Percentiles rank a stretch among this genome's conserved stretches.
Conservation (phyloP, 2,888 invertebrate genomes). For the Spicauda simplicius region DNA sequence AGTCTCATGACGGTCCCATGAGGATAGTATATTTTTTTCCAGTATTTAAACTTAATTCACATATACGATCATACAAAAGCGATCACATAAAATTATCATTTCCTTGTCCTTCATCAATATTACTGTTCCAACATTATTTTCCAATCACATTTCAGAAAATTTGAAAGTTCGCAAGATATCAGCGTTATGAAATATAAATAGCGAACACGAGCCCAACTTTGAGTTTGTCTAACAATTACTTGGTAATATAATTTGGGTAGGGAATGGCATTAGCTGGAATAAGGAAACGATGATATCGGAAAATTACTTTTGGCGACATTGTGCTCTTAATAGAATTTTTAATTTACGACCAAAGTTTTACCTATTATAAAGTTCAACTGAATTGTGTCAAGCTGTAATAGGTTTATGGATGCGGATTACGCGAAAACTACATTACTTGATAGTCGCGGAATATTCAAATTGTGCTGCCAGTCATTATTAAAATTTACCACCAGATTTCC, state of each 20-base stretch:
- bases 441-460: conserved; percentile 31
- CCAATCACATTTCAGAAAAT: conserved; percentile 11
- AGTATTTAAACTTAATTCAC: too few relatives aligned
- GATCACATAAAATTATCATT: too few relatives aligned
- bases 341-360: conserved; percentile 24
- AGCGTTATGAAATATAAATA: conserved; percentile 35
- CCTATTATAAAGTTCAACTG: conserved; percentile 10
- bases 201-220: conserved; percentile 15
- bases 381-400: conserved; percentile 1
- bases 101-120: background rate
- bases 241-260: conserved; percentile 27
- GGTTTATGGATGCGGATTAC: conserved; percentile 23
- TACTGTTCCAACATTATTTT: background rate
- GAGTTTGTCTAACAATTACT: conserved; percentile 34
- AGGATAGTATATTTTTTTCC: too few relatives aligned
- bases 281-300: conserved; percentile 33
- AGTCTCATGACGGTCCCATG: too few relatives aligned
- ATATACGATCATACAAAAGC: too few relatives aligned
- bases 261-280: conserved; percentile 28
- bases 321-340: conserved; percentile 21
- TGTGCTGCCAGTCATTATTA: conserved; percentile 33
- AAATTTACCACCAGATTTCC: conserved; percentile 27
- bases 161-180: conserved; percentile 25
- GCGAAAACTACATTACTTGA: conserved; percentile 33
- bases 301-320: conserved; percentile 30